phyloP scores from a whole-genome alignment of 2,888 invertebrate species.

The Polydrusus cervinus region DNA sequence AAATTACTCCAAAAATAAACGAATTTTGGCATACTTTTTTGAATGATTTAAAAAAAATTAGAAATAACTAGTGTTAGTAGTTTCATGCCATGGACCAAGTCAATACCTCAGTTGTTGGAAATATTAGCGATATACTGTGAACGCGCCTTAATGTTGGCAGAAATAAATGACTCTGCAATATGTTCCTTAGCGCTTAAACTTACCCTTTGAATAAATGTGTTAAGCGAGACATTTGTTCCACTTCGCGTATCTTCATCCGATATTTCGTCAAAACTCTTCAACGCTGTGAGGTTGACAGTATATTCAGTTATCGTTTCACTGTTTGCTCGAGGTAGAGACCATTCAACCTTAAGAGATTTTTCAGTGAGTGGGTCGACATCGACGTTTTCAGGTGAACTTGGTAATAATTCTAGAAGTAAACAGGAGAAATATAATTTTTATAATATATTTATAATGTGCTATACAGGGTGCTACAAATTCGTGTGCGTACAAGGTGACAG shows the following conservation, averaged over 20 bases:
- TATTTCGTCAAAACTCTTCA: slow-evolving; percentile 80
- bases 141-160: background rate
- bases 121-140: background rate
- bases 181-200: background rate
- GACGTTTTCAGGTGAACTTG: slow-evolving; percentile 83
- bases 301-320: slow-evolving; percentile 79
- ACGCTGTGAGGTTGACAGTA: slow-evolving; percentile 81
- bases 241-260: slow-evolving; percentile 66
- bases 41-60: too few species aligned
- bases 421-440: background rate
- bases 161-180: background rate
- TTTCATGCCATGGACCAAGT: too few species aligned
- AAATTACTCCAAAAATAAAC: too few species aligned
- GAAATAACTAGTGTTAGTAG: too few species aligned
- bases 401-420: slow-evolving; percentile 77
- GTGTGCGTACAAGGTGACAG: too few species aligned
- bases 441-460: too few species aligned
- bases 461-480: too few species aligned
- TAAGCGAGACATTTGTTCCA: slow-evolving; percentile 51
- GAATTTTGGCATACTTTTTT: too few species aligned
- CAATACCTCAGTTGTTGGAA: too few species aligned
- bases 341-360: slow-evolving; percentile 81
- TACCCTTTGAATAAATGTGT: slow-evolving; percentile 41
- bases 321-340: slow-evolving; percentile 80
- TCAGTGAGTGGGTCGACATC: slow-evolving; percentile 83